Conservation (phyloP, 2,113 vertebrate species). For the Hypocryptadius cinnamomeus region DNA sequence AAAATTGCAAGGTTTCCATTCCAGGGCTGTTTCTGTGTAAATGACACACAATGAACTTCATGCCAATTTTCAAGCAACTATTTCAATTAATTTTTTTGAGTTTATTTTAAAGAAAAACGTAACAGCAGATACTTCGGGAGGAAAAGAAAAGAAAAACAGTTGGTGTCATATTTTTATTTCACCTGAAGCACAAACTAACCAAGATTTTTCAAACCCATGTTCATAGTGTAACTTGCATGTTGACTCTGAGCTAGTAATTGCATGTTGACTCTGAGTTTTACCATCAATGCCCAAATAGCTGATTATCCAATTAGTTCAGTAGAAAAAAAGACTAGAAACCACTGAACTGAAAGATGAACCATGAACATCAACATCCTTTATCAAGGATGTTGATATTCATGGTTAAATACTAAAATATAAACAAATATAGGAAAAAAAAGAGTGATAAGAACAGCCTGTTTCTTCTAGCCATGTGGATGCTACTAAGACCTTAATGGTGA, state of each 20-base stretch:
- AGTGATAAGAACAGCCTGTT: neutral
- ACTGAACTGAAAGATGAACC: neutral
- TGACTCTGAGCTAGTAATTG: neutral
- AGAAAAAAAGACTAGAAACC: neutral
- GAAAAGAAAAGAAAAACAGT: neutral
- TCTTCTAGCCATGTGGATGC: neutral
- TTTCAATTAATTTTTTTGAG: neutral
- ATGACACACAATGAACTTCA: conserved; percentile 12
- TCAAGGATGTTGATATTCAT: neutral
- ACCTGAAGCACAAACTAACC: neutral
- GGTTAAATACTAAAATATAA: neutral
- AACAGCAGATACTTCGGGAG: neutral
- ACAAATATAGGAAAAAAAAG: neutral
- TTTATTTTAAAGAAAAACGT: conserved; percentile 2
- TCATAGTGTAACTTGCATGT: neutral
- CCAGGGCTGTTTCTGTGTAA: neutral
- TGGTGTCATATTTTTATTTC: neutral
- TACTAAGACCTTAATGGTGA: neutral
- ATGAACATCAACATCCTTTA: too few relatives aligned
- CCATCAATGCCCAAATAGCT: neutral
- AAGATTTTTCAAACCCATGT: neutral
- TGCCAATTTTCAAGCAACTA: neutral
- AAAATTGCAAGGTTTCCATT: conserved; percentile 7
- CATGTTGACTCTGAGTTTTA: too few relatives aligned
- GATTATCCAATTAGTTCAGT: neutral